These are phyloP conservation scores for Notarius lentiginosus DNA, from an alignment of 2,113 vertebrate species.

Conservation along the genomic window DNA sequence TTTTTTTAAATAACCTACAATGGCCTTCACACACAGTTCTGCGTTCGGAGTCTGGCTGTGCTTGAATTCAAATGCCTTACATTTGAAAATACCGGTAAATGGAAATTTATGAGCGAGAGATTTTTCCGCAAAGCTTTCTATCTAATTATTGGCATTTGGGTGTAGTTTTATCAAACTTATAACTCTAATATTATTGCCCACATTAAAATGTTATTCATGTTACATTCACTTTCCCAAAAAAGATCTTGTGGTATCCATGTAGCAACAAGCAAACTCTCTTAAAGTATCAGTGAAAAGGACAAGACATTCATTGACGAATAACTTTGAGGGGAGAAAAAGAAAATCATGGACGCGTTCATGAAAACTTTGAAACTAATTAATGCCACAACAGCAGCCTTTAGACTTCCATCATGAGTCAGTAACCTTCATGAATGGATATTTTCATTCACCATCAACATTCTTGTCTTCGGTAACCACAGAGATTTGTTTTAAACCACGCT, in stretches of 20 bases:
- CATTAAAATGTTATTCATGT: background rate
- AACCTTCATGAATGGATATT: background rate
- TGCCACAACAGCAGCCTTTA: background rate
- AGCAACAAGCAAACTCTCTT: background rate
- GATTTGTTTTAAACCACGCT: background rate
- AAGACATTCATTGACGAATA: background rate
- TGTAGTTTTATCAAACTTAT: too few relatives aligned
- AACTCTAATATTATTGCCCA: background rate
- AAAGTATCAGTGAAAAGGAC: background rate
- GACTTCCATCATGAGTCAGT: background rate
- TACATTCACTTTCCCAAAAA: background rate
- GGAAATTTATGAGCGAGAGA: background rate
- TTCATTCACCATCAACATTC: background rate
- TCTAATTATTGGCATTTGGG: background rate
- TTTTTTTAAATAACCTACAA: too few relatives aligned
- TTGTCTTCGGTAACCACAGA: slow-evolving; percentile 7
- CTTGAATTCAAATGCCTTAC: background rate
- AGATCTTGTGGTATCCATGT: background rate
- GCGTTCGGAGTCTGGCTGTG: background rate
- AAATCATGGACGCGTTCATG: background rate
- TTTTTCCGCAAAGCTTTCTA: background rate
- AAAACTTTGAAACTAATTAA: background rate
- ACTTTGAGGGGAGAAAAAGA: background rate
- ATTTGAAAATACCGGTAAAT: background rate
- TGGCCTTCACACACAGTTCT: too few relatives aligned